A percentile compares a stretch with the other conserved stretches of the same genome.
phyloP scores from a whole-genome alignment of 1,140 invertebrate species.

The Atta texana region DNA sequence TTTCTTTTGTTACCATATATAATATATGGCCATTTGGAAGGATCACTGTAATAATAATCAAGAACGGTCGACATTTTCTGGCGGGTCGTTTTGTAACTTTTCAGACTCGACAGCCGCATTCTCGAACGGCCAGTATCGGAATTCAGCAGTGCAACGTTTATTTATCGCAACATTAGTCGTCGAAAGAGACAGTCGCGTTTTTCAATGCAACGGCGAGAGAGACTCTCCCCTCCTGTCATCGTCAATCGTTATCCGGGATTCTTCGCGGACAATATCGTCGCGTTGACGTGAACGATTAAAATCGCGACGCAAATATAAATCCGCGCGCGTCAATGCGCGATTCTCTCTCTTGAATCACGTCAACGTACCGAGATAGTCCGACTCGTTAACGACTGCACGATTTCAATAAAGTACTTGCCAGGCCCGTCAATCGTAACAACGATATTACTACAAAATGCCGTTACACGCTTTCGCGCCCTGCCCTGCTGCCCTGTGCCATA shows the following conservation, averaged over 20 bases:
- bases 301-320: conserved; percentile 62
- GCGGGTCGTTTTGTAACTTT: conserved; percentile 49
- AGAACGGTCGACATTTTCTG: conserved; percentile 18
- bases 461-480: conserved; percentile 47
- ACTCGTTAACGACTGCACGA: conserved; percentile 57
- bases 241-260: conserved; percentile 64
- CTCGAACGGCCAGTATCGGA: conserved; percentile 43
- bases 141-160: conserved; percentile 38
- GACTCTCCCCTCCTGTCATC: conserved; percentile 35
- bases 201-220: conserved; percentile 43
- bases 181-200: conserved; percentile 59
- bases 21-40: background rate
- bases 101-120: conserved; percentile 47
- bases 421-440: conserved; percentile 61
- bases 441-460: conserved; percentile 63
- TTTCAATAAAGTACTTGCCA: conserved; percentile 61
- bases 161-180: conserved; percentile 61
- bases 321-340: conserved; percentile 50
- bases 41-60: conserved; percentile 47
- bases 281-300: conserved; percentile 63
- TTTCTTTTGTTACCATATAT: conserved; percentile 8
- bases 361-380: conserved; percentile 40
- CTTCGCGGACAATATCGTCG: conserved; percentile 62
- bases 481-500: conserved; percentile 29
- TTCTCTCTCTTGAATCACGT: conserved; percentile 51